Base-by-base conservation (phyloP, 2,113 vertebrate genomes). In the Pogonocichla stellata region DNA sequence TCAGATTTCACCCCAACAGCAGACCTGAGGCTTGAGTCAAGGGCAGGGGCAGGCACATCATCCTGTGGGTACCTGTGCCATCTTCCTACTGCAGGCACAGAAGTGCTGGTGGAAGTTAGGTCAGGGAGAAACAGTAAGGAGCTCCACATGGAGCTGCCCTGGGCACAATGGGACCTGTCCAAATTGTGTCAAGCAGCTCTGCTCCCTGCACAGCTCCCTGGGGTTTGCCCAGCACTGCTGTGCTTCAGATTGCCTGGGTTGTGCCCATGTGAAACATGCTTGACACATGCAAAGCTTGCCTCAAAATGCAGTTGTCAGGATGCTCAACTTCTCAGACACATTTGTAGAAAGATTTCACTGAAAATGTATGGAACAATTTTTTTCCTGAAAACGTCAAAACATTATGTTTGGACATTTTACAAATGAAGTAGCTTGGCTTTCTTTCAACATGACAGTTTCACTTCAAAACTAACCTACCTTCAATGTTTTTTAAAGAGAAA, bases 391-490 rank as follows among this genome's bases (percentile, higher is more conserved):
- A 88, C 47, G 88, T 90, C 86, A 90, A 95, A 94, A 96, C 88
- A 90, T 94, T 96, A 83, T 94, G 90, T 96, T 95, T 94, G 86
- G 95, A 54, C 82, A 90, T 80, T 78, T 90, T 86, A 74, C 92
- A 94, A 95, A 90, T 80, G 47, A 88, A 73, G 60, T 43, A 88
- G 51, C 58, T 92, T 80, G 92, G 75, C 72, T 88, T 80, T 31
- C 82, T 88, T 93, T 94, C 94, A 92, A 51, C 6, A 29, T 70
- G 82, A 83, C 67, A 96, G 58, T 34, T 95, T 14, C 42, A 90
- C 70, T 80, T 94, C 79, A 93, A 93, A 83, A 79, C 47, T 54
- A 85, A 83, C 54, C 14, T 83, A 65, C 23, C 51, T 83, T 80
- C 43, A 3, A 45, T 9, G 40, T 85, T 45, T 45, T 26, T 34